Percentiles rank a stretch among this genome's conserved stretches.
Evolutionary conservation across 2,797 vertebrate species (phyloP).

Genomic region (Cichlasoma orientale): DNA sequence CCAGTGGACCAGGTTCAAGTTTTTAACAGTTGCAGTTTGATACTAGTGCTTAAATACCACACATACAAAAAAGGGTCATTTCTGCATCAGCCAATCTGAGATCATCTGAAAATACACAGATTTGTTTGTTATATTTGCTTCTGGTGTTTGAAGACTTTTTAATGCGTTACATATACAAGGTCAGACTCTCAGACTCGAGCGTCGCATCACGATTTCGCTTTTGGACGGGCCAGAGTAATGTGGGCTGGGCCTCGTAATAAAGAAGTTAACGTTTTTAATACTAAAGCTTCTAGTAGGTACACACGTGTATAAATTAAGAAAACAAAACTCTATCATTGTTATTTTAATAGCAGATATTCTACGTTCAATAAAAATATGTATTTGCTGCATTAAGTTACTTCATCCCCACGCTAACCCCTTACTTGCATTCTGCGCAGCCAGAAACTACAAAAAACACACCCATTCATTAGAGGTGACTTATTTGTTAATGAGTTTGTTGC

Average conservation of each 20-base stretch:
- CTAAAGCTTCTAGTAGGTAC: not conserved
- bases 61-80: not conserved
- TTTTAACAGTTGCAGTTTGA: not conserved
- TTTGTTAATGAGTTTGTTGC: not conserved
- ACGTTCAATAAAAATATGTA: not conserved
- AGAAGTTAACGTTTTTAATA: not conserved
- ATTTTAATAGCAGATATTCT: not conserved
- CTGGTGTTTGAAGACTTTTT: constrained; percentile 38
- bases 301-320: rapidly evolving
- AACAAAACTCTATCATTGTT: too few relatives aligned
- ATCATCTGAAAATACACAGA: not conserved
- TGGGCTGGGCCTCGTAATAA: too few relatives aligned
- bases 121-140: constrained; percentile 27
- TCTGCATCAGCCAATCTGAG: not conserved
- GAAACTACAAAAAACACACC: not conserved
- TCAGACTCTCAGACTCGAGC: not conserved
- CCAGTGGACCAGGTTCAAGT: not conserved
- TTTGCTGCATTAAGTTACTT: not conserved
- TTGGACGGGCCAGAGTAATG: too few relatives aligned
- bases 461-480: not conserved
- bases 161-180: not conserved
- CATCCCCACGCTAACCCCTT: not conserved
- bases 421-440: not conserved
- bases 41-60: not conserved
- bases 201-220: too few relatives aligned